Conservation (phyloP, 2,888 invertebrate species). For the Apantesis nais region DNA sequence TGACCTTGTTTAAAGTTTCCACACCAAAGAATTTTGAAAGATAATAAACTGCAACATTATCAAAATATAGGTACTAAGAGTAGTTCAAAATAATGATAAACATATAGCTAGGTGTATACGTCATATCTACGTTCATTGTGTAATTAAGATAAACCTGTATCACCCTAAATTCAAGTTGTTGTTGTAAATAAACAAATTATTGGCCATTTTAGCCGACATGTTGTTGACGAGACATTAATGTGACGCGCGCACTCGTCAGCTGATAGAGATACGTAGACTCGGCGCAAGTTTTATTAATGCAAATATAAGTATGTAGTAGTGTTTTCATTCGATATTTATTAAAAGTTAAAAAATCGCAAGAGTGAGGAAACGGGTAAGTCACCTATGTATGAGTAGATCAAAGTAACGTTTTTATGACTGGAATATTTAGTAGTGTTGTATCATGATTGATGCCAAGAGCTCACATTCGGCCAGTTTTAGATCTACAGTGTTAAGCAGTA, state of each 20-base stretch:
- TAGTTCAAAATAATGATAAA: conserved; percentile 9
- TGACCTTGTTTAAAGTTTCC: conserved; percentile 2
- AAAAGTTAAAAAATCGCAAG: not conserved
- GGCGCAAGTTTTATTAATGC: conserved; percentile 30
- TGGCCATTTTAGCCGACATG: conserved; percentile 76
- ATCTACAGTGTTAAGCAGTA: conserved; percentile 54
- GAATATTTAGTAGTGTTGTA: conserved; percentile 37
- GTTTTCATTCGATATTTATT: conserved; percentile 17
- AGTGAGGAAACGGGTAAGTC: conserved; percentile 14
- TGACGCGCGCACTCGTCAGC: conserved; percentile 72
- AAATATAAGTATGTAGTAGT: conserved; percentile 24
- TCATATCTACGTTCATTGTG: conserved; percentile 8
- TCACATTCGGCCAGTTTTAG: conserved; percentile 56
- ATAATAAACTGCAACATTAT: conserved; percentile 10
- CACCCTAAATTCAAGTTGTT: conserved; percentile 50
- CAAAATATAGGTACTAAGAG: conserved; percentile 8
- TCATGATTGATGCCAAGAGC: conserved; percentile 40
- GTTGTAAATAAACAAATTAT: conserved; percentile 75
- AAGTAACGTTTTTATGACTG: conserved; percentile 32
- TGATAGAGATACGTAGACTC: conserved; percentile 61
- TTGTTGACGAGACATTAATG: conserved; percentile 66
- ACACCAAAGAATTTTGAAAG: not conserved
- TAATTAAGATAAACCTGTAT: conserved; percentile 30
- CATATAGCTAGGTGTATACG: not conserved
- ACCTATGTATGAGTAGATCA: conserved; percentile 17